Base-by-base conservation (phyloP, 92 coral and sea anemone species). In the Porites cylindrica region DNA sequence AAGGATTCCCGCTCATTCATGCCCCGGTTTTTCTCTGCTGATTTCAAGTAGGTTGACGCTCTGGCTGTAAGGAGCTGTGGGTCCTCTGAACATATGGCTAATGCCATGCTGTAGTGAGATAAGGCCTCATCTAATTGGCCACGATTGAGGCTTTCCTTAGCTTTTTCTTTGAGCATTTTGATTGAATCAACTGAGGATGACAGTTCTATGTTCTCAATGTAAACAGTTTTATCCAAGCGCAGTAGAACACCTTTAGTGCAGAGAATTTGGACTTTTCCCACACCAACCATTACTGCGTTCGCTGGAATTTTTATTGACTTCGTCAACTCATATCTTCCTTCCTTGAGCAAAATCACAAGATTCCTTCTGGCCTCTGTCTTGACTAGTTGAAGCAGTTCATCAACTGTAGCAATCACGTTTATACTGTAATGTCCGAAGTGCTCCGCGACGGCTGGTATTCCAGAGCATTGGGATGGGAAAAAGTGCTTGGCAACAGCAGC, bases 21-120 rank as follows among this genome's bases (percentile, higher is more conserved):
- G 23, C 23, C 0, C 23, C 23, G 23, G 23, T 21, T 21, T 21
- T 21, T 21, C 23, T 21, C 23, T 21, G 23, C 23, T 21, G 23
- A 21, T 21, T 21, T 21, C 23, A 21, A 21, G 23, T 21, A 66
- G 43, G 73, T 51, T 11, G 24, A 17, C 2, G 83, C 83, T 66
- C 72, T 79, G 6, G 47, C 50, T 64, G 83, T 65, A 9, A 79
- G 83, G 51, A 79, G 53, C 83, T 79, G 60, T 21, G 83, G 38
- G 43, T 79, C 47, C 1, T 21, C 66, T 65, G 83, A 73, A 79
- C 73, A 79, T n/a, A 11, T 1, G 54, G 9, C 51, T 11, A 79
- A 32, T n/a, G 62, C 72, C 8, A 65, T n/a, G 6, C 50, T 64
- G 61, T 79, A 79, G 4, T 64, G 47, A 17, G 73, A 19, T 1